These are phyloP conservation scores for Aleiodes alternator DNA, from an alignment of 2,888 invertebrate species.

Conservation along the genomic window DNA sequence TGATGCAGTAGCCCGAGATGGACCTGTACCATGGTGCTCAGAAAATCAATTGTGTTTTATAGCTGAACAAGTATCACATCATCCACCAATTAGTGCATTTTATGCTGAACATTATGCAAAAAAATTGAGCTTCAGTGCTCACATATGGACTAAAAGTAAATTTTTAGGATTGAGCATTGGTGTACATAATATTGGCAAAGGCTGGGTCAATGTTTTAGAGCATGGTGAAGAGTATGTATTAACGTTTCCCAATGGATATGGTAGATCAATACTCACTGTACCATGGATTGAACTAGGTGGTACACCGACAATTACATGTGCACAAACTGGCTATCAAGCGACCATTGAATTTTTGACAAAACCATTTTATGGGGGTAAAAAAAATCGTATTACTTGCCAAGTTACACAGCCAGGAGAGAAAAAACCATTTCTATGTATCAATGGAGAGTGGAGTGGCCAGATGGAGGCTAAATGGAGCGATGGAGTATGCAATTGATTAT, in stretches of 20 bases:
- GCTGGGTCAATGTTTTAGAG: constrained; percentile 92
- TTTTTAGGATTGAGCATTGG: constrained; percentile 98
- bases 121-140: constrained; percentile 93
- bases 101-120: constrained; percentile 97
- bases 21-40: constrained; percentile 94
- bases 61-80: constrained; percentile 99
- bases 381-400: constrained; percentile 91
- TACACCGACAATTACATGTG: constrained; percentile 91
- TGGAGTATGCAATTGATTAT: constrained; percentile 75
- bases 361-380: constrained; percentile 98
- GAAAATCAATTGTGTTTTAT: constrained; percentile 93
- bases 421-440: constrained; percentile 91
- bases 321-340: constrained; percentile 94
- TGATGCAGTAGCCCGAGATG: constrained; percentile 79
- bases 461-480: constrained; percentile 95
- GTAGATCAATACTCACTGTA: constrained; percentile 96
- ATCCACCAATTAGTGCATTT: constrained; percentile 99
- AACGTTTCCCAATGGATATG: constrained; percentile 99
- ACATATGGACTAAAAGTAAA: constrained; percentile 99
- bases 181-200: constrained; percentile 97
- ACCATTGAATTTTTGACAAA: constrained; percentile 97
- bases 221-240: constrained; percentile 95
- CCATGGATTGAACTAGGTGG: constrained; percentile 99
- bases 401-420: constrained; percentile 88
- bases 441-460: constrained; percentile 97